phyloP scores from a whole-genome alignment of 2,797 vertebrate genomes.

The Rhadinocentrus ornatus region DNA sequence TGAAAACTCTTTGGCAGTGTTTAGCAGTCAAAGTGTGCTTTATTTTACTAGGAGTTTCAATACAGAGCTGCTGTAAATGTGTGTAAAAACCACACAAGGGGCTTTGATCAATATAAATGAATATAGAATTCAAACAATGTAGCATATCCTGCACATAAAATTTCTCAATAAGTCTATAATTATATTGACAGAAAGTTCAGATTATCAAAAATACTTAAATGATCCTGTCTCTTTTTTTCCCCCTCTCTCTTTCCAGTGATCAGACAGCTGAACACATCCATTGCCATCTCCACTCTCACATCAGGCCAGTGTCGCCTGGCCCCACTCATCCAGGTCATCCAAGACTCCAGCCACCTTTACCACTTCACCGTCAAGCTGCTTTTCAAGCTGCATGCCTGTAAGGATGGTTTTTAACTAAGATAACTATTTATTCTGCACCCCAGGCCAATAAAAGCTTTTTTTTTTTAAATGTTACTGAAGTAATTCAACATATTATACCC shows the following conservation, averaged over 20 bases:
- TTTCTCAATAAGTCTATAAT: neutral
- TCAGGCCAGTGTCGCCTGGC: conserved; percentile 96
- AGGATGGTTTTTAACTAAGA: conserved; percentile 62
- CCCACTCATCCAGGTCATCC: conserved; percentile 96
- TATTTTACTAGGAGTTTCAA: neutral
- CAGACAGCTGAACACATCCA: conserved; percentile 94
- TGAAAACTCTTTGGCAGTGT: neutral
- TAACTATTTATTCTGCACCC: neutral
- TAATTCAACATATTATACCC: neutral
- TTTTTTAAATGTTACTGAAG: neutral
- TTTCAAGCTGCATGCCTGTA: conserved; percentile 97
- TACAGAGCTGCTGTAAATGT: too few relatives aligned
- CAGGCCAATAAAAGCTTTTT: too few relatives aligned
- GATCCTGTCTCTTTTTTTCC: conserved; percentile 11
- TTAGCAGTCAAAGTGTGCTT: neutral
- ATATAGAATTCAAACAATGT: neutral
- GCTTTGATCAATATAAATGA: neutral
- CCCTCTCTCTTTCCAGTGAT: conserved; percentile 71
- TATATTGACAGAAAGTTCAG: neutral
- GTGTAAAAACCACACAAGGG: neutral
- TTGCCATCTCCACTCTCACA: conserved; percentile 92
- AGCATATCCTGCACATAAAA: neutral
- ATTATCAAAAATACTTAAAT: conserved; percentile 3
- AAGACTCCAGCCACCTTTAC: conserved; percentile 97
- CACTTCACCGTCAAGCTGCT: conserved; percentile 96